Conservation (phyloP, 2,797 vertebrate species). For the Falco cherrug region DNA sequence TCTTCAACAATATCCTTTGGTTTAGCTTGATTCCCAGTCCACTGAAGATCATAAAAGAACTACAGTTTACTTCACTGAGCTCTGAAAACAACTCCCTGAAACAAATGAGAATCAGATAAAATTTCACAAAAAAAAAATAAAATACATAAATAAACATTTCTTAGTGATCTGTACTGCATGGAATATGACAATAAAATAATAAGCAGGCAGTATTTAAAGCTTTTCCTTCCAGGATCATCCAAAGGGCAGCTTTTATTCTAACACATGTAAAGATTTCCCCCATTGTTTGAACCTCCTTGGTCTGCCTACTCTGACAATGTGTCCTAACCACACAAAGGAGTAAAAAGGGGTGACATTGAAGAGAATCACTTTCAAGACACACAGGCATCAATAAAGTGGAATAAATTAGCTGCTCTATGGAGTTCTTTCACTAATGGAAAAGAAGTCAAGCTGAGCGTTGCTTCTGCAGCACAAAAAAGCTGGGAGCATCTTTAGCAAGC, state of each 20-base stretch:
- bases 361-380: not conserved
- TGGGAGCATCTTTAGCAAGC: not conserved
- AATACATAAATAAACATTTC: not conserved
- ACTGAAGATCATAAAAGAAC: not conserved
- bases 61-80: not conserved
- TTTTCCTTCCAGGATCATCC: conserved; percentile 5
- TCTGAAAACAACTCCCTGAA: not conserved
- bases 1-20: not conserved
- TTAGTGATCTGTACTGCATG: not conserved
- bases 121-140: not conserved
- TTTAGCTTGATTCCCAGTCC: not conserved
- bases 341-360: not conserved
- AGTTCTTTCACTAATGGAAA: not conserved
- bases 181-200: not conserved
- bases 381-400: not conserved
- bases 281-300: not conserved
- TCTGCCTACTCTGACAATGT: not conserved
- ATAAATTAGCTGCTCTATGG: conserved; percentile 2
- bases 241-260: conserved; percentile 52
- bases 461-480: not conserved
- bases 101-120: not conserved
- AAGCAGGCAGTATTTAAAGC: not conserved
- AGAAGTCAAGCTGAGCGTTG: not conserved
- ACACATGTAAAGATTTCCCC: not conserved
- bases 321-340: not conserved